Base-by-base conservation (phyloP, 2,888 invertebrate genomes). In the Athalia cordata region DNA sequence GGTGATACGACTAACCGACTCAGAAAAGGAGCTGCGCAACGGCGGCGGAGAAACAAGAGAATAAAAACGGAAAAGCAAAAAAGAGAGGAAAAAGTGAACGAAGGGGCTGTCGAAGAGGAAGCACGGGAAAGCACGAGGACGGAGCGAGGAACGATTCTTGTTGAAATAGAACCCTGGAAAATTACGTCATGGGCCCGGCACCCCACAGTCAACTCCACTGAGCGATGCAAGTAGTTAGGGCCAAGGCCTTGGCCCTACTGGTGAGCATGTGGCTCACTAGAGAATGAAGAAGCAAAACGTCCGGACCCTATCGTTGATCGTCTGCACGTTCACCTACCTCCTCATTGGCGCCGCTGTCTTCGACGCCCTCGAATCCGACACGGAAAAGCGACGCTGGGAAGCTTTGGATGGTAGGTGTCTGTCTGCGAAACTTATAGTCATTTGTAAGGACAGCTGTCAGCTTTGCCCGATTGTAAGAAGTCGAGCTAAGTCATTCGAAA, bases 281-380 rank as follows among this genome's bases (percentile, higher is more conserved):
- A 94, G 94, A 94, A 99, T 99, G 99, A 99, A 99, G 97, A 98
- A 98, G 94, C 99, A 99, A 96, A 99, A 99, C 96, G 98, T 99
- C 92, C 98, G 99, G 93, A 99, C 99, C 93, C 94, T 99, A 93
- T 98, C 99, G 90, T 95, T 99, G 93, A 99, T 99, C 93, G 99
- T 99, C 93, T 98, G 98, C 94, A 99, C 99, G 92, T 98, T 99
- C 94, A 99, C 99, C 88, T 99, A 99, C 92, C 94, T 99, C 91
- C 95, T 99, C 87, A 96, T 99, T 85, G 99, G 99, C 90, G 99
- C 99, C 83, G 99, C 99, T 85, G 98, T 99, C 88, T 99, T 99
- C 93, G 96, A 99, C 93, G 97, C 98, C 80, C 94, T 99, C 86
- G 99, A 99, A 93, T 98, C 98, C 86, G 97, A 97, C 90, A 97